These are phyloP conservation scores for Cydia pomonella DNA, from an alignment of 1,140 invertebrate species.

Conservation along the genomic window DNA sequence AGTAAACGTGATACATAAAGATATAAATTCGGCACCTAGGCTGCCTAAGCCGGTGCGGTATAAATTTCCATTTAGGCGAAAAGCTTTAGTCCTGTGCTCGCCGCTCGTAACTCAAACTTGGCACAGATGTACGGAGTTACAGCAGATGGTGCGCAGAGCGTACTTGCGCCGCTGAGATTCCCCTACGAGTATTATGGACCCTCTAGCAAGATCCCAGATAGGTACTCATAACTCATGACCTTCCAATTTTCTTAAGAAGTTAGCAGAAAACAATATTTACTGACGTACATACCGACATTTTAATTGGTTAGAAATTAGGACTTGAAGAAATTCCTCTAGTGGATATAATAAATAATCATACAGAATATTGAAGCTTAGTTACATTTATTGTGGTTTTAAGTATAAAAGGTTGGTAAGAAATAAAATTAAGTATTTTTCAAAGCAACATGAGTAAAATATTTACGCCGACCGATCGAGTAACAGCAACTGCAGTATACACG, in stretches of 20 bases:
- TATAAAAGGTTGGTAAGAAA: no score
- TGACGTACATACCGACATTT: no score
- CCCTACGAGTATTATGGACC: constrained; percentile 1
- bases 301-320: neutral
- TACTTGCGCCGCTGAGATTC: constrained; percentile 23
- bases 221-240: neutral
- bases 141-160: constrained; percentile 49
- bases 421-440: no score
- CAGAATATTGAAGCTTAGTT: no score
- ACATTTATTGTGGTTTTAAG: no score
- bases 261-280: neutral
- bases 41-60: constrained; percentile 41
- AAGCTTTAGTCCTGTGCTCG: constrained; percentile 50
- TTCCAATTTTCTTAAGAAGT: neutral
- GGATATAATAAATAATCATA: no score
- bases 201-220: neutral
- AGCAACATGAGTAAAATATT: neutral
- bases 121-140: constrained; percentile 52
- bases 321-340: no score
- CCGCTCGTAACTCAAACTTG: constrained; percentile 56
- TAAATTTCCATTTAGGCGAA: constrained; percentile 58
- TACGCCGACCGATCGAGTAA: constrained; percentile 4
- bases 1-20: neutral
- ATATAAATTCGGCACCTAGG: constrained; percentile 17
- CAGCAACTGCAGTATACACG: neutral